phyloP scores from a whole-genome alignment of 2,797 vertebrate species.

The Siniperca undulata region DNA sequence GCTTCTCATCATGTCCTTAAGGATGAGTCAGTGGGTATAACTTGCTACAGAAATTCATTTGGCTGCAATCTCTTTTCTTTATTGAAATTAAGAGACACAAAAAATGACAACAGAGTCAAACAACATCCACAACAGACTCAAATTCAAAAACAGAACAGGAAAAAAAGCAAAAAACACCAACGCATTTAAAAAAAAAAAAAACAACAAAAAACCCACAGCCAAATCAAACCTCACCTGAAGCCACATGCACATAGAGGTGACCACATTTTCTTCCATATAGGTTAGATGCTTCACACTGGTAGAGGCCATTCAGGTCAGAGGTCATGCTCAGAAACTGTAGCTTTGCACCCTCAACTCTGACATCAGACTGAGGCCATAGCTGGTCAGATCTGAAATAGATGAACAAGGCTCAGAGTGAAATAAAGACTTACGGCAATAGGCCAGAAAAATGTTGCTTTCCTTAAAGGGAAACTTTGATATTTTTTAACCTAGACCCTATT shows the following conservation, averaged over 20 bases:
- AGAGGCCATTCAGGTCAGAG: conserved; percentile 59
- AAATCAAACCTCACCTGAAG: conserved; percentile 39
- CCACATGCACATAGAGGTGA: conserved; percentile 35
- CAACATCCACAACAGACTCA: not conserved
- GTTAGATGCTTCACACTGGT: conserved; percentile 72
- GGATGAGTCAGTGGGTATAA: not conserved
- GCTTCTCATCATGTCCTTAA: not conserved
- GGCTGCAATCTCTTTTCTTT: not conserved
- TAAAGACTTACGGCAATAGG: not conserved
- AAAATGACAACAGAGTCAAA: not conserved
- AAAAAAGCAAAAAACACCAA: not conserved
- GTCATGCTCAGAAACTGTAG: conserved; percentile 41
- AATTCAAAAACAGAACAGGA: not conserved
- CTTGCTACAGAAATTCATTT: not conserved
- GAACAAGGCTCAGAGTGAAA: not conserved
- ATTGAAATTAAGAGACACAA: not conserved
- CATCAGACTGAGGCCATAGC: not conserved
- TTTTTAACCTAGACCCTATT: too few species aligned
- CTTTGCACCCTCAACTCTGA: conserved; percentile 23
- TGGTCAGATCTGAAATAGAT: conserved; percentile 35
- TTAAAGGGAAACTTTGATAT: too few species aligned
- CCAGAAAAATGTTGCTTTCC: not conserved
- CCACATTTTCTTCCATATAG: conserved; percentile 4
- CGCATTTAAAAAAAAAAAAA: not conserved
- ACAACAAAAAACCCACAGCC: not conserved